Conservation (phyloP, 2,888 invertebrate species). For the Hemistola chrysoprasaria region DNA sequence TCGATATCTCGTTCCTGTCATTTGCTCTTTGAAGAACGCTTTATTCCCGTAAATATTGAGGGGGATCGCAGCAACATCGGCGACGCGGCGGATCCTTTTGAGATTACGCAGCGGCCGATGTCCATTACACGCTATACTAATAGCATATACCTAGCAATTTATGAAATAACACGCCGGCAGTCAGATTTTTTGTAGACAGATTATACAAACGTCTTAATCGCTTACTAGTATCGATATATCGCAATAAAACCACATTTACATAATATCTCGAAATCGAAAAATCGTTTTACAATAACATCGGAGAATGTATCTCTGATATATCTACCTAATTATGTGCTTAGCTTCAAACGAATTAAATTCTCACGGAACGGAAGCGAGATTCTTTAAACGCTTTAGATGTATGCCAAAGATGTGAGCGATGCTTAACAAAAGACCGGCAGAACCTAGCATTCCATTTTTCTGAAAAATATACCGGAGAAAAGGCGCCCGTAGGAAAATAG, state of each 20-base stretch:
- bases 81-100: slow-evolving; percentile 49
- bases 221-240: slow-evolving; percentile 34
- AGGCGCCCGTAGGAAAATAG: slow-evolving; percentile 75
- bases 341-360: slow-evolving; percentile 12
- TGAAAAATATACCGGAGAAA: slow-evolving; percentile 74
- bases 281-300: slow-evolving; percentile 16
- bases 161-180: slow-evolving; percentile 39
- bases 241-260: slow-evolving; percentile 41
- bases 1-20: slow-evolving; percentile 60
- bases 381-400: slow-evolving; percentile 28
- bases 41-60: slow-evolving; percentile 61
- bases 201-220: slow-evolving; percentile 48
- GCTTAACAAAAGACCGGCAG: slow-evolving; percentile 47
- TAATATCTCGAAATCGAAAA: slow-evolving; percentile 31
- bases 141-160: slow-evolving; percentile 54
- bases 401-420: slow-evolving; percentile 53
- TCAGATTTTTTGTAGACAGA: slow-evolving; percentile 36
- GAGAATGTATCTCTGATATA: slow-evolving; percentile 21
- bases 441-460: slow-evolving; percentile 60
- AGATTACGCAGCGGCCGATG: slow-evolving; percentile 51
- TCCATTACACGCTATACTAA: slow-evolving; percentile 55
- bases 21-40: slow-evolving; percentile 61
- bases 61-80: slow-evolving; percentile 34
- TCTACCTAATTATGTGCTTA: slow-evolving; percentile 22
- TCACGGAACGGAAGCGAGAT: slow-evolving; percentile 1